Conservation (phyloP, 2,888 invertebrate species). For the Caenorhabditis zanzibari region DNA sequence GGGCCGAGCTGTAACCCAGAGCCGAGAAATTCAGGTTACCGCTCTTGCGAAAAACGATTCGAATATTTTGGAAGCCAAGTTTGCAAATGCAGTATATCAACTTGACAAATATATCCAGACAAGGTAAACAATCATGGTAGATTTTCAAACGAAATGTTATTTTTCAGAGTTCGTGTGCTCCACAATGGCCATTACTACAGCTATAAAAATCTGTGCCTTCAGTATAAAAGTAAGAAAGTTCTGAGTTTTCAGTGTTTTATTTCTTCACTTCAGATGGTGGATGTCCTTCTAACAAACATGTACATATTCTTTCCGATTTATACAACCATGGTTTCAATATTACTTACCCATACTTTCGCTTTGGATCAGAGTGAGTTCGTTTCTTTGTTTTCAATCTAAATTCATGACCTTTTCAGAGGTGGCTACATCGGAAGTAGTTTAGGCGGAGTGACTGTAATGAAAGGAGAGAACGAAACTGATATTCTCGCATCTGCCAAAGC, state of each 20-base stretch:
- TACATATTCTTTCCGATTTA: conserved; percentile 80
- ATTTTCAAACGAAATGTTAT: background rate
- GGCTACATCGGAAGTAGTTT: conserved; percentile 81
- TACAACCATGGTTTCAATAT: conserved; percentile 81
- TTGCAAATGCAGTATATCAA: conserved; percentile 79
- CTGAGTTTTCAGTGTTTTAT: background rate
- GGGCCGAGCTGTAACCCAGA: conserved; percentile 83
- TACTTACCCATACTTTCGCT: conserved; percentile 81
- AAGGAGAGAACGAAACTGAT: conserved; percentile 75
- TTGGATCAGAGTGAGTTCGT: conserved; percentile 79
- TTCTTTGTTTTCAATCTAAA: background rate
- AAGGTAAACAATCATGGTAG: conserved; percentile 32
- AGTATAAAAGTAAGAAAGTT: conserved; percentile 70
- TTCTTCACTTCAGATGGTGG: conserved; percentile 60
- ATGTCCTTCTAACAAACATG: conserved; percentile 81
- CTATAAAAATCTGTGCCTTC: conserved; percentile 82
- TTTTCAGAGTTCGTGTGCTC: conserved; percentile 70
- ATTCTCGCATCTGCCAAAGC: conserved; percentile 78
- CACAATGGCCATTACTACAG: conserved; percentile 75
- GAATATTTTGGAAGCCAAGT: conserved; percentile 89
- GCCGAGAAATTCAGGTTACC: conserved; percentile 86
- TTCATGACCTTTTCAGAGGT: conserved; percentile 68
- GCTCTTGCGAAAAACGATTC: conserved; percentile 90
- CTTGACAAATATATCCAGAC: conserved; percentile 80
- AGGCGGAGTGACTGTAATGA: conserved; percentile 81